These are phyloP conservation scores for Drosophila subpulchrella DNA, from an alignment of 1,140 invertebrate genomes.

Conservation along the genomic window DNA sequence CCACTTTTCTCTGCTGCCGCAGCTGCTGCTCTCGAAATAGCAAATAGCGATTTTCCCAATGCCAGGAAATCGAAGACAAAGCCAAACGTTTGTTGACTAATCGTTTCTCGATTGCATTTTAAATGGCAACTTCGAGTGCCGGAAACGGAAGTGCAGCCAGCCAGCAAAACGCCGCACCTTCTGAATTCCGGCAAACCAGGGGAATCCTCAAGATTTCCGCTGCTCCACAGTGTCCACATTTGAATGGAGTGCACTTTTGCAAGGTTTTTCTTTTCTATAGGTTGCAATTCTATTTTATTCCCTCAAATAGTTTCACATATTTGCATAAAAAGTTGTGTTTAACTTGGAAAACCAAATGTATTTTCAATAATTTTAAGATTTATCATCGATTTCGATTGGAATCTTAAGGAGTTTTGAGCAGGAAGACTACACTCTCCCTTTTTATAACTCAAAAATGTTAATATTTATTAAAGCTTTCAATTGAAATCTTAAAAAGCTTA, in stretches of 20 bases:
- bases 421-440: too few species aligned
- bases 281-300: background rate
- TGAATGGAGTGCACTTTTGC: background rate
- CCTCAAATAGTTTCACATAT: background rate
- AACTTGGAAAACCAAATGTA: background rate
- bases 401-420: too few species aligned
- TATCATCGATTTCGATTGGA: too few species aligned
- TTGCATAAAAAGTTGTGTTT: background rate
- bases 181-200: background rate
- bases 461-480: too few species aligned
- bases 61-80: slow-evolving; percentile 35
- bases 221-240: background rate
- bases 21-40: background rate
- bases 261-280: too few species aligned
- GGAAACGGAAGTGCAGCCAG: slow-evolving; percentile 69
- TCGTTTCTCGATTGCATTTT: slow-evolving; percentile 69
- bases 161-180: slow-evolving; percentile 7
- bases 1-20: slow-evolving; percentile 8
- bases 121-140: slow-evolving; percentile 47
- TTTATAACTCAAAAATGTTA: too few species aligned
- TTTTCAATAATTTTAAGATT: background rate
- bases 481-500: too few species aligned
- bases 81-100: slow-evolving; percentile 60
- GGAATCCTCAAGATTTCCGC: slow-evolving; percentile 9
- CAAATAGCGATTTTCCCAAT: slow-evolving; percentile 6